These are phyloP conservation scores for Sparus aurata DNA, from an alignment of 2,797 vertebrate genomes.

Conservation along the genomic window DNA sequence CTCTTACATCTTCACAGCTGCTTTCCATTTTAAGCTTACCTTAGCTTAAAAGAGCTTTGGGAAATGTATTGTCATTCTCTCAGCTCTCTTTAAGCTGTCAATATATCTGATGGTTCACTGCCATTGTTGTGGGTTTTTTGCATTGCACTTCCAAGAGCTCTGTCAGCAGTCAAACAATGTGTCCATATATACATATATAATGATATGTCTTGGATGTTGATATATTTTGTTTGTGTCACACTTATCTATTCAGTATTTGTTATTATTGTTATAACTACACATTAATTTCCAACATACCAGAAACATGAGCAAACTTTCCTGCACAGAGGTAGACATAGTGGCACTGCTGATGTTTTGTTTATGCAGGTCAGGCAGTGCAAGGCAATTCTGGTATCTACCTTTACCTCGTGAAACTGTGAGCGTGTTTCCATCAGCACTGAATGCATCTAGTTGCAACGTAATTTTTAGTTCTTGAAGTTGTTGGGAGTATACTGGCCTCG, in stretches of 20 bases:
- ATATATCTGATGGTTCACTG: constrained; percentile 31
- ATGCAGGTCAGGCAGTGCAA: background rate
- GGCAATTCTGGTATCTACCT: constrained; percentile 1
- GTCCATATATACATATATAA: background rate
- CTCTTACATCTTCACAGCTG: constrained; percentile 30
- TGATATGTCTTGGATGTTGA: background rate
- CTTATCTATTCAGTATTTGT: background rate
- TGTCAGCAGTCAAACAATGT: constrained; percentile 14
- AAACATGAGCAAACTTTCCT: background rate
- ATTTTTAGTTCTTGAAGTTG: background rate
- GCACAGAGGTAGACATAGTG: background rate
- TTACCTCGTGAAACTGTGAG: background rate
- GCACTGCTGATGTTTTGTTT: background rate
- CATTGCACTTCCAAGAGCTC: constrained; percentile 13
- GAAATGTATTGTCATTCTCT: constrained; percentile 43
- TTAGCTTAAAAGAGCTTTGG: constrained; percentile 46
- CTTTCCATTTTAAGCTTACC: constrained; percentile 47
- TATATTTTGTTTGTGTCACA: constrained; percentile 7
- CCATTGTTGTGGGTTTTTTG: constrained; percentile 18
- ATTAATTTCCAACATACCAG: background rate
- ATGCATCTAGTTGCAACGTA: background rate
- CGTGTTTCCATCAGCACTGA: background rate
- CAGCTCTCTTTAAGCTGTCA: constrained; percentile 47
- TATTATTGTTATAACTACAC: background rate
- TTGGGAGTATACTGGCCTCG: background rate